phyloP scores from a whole-genome alignment of 2,888 invertebrate species.

The Dugesia japonica region DNA sequence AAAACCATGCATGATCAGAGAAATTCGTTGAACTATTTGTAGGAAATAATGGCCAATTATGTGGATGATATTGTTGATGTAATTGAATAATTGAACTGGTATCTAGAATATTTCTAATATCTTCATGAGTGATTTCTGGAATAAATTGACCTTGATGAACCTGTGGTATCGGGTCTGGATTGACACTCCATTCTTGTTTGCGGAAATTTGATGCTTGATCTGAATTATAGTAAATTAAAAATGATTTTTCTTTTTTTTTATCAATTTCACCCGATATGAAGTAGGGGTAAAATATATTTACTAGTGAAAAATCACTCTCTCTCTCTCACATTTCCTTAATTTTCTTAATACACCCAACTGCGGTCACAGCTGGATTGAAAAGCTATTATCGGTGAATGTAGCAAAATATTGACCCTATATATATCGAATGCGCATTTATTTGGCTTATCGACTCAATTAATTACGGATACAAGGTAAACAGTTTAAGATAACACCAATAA shows the following conservation, averaged over 20 bases:
- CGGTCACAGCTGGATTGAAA: conserved; percentile 6
- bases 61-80: not conserved
- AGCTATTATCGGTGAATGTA: not conserved
- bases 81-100: not conserved
- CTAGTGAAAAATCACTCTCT: too few relatives aligned
- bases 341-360: not conserved
- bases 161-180: not conserved
- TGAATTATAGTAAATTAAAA: too few relatives aligned
- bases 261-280: too few relatives aligned
- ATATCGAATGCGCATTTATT: not conserved
- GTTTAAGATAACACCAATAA: conserved; percentile 14
- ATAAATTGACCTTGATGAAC: not conserved
- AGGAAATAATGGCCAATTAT: not conserved
- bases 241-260: too few relatives aligned
- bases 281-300: too few relatives aligned
- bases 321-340: too few relatives aligned
- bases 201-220: not conserved
- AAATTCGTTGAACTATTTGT: not conserved
- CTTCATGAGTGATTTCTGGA: not conserved
- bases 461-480: conserved; percentile 2
- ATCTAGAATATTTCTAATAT: not conserved
- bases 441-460: conserved; percentile 3
- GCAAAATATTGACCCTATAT: not conserved
- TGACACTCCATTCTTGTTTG: not conserved
- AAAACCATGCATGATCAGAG: not conserved